Evolutionary conservation across 2,888 invertebrate genomes (phyloP), one percentile per base, ranked within the genome.

Genomic region (Drosophila multiciliata): DNA sequence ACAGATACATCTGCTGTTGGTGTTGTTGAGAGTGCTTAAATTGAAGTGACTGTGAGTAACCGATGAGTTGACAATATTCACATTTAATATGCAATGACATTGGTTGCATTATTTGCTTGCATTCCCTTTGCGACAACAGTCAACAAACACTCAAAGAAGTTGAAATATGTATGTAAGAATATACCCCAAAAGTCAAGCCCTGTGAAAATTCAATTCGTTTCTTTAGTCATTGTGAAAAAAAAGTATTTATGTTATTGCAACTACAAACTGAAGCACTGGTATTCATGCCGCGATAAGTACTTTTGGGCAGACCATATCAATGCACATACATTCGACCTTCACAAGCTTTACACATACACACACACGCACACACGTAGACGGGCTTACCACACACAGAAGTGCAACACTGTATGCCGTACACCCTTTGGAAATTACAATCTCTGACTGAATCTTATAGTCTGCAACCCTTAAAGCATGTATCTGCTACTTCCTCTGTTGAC

Each of bases 11-110:
- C 49, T 36, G 57, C 26, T 58, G 53, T 23, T 58, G 58, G 17
- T 17, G 26, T 45, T 36, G 26, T 49, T 60, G 50, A 58, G 62
- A 63, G 54, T 61, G 52, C 53, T 29, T 66, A 8, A 20, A 42
- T 61, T 9, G 59, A 32, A 52, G 65, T 60, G 55, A 23, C 36
- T 33, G 6, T 50, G 48, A 20, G 36, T 36, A 57, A 33, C 38
- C 55, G 64, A 63, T 54, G 66, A 73, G 78, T 78, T 80, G 81
- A 83, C 75, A 81, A 74, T 72, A 77, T 89, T 82, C 82, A 75
- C 81, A 85, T 82, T 83, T 86, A 75, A 75, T 76, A 82, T 78
- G 55, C 62, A 76, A 78, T 80, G 87, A 69, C 82, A 87, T 87
- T 89, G 83, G 53, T 42, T 36, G 53, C 75, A 80, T 71, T 70